Conservation (phyloP, 2,113 vertebrate genomes). For the Physeter macrocephalus region DNA sequence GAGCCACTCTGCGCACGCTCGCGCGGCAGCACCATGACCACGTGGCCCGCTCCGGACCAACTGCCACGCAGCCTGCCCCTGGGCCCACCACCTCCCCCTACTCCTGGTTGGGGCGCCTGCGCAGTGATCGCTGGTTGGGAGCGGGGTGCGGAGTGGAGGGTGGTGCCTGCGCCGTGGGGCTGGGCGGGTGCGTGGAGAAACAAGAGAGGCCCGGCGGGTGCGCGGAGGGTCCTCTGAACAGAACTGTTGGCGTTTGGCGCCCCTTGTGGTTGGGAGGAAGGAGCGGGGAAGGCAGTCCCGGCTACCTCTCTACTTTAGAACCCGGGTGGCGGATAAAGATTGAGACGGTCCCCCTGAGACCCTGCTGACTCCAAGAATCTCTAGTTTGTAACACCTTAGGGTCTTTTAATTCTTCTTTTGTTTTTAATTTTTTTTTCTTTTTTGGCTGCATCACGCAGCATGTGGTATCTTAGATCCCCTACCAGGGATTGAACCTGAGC, state of each 20-base stretch:
- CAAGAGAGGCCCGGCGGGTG: background rate
- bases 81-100: background rate
- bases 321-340: fast-evolving
- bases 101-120: background rate
- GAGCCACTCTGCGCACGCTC: conserved; percentile 84
- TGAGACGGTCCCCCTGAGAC: background rate
- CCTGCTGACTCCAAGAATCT: background rate
- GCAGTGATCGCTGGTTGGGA: background rate
- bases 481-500: too few relatives aligned
- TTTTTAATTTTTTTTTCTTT: too few relatives aligned
- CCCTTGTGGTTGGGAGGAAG: conserved; percentile 54
- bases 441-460: too few relatives aligned
- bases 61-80: background rate
- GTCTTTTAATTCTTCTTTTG: background rate
- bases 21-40: conserved; percentile 72
- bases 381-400: background rate
- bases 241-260: background rate
- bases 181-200: background rate
- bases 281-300: background rate
- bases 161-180: background rate
- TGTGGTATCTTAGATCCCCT: too few relatives aligned
- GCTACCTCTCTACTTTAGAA: background rate
- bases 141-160: fast-evolving
- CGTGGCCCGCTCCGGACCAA: conserved; percentile 74
- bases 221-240: too few relatives aligned